These are phyloP conservation scores for Scaptomyza parva DNA, from an alignment of 2,888 invertebrate genomes.

Conservation along the genomic window DNA sequence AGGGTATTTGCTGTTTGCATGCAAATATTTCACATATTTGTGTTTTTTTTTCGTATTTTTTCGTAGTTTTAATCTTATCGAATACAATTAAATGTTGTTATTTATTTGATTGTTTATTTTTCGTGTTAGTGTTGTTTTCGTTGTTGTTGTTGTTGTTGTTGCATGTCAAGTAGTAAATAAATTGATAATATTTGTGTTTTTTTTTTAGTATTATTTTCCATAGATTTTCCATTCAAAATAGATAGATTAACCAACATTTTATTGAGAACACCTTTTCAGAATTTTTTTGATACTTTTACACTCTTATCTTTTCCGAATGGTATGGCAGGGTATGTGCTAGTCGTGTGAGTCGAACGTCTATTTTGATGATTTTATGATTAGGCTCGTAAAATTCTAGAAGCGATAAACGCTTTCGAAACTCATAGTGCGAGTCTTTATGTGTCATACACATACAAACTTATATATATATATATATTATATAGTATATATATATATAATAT, in stretches of 20 bases:
- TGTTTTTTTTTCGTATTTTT: constrained; percentile 1
- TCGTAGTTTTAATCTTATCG: constrained; percentile 11
- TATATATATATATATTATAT: constrained; percentile 17
- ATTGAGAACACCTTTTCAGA: background rate
- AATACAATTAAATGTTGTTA: constrained; percentile 38
- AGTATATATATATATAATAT: constrained; percentile 24
- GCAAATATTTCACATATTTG: background rate
- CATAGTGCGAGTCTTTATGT: constrained; percentile 24
- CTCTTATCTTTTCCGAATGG: too few relatives aligned
- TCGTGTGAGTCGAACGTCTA: background rate
- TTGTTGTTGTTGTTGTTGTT: constrained; percentile 14
- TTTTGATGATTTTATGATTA: constrained; percentile 56
- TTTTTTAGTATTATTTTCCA: constrained; percentile 26
- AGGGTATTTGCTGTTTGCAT: constrained; percentile 3
- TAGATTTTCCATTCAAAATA: constrained; percentile 49
- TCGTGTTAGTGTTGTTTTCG: constrained; percentile 8
- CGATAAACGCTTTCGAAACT: constrained; percentile 53
- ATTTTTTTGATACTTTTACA: too few relatives aligned
- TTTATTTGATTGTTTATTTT: constrained; percentile 14
- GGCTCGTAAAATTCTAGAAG: constrained; percentile 66
- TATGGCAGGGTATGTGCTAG: constrained; percentile 3
- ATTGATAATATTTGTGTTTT: constrained; percentile 33
- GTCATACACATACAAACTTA: constrained; percentile 34
- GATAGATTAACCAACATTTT: too few relatives aligned
- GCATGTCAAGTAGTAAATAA: constrained; percentile 45